Evolutionary conservation across 2,113 vertebrate genomes (phyloP).

Genomic region (Pygathrix nemaeus): DNA sequence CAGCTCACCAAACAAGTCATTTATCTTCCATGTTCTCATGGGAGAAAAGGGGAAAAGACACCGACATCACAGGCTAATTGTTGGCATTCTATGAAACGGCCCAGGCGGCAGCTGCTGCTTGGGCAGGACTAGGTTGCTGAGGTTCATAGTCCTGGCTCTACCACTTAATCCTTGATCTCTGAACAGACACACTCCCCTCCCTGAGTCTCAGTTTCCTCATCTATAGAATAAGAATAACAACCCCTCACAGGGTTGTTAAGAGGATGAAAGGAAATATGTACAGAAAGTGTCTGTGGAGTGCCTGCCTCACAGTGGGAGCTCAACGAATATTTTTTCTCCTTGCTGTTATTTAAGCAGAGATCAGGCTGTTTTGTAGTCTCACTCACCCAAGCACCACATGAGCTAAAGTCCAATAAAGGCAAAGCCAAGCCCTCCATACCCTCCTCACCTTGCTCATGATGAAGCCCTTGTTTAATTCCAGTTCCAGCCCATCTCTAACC

Average conservation of each 20-base stretch:
- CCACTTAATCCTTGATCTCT: background rate
- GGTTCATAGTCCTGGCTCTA: background rate
- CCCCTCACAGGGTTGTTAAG: background rate
- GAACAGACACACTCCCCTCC: background rate
- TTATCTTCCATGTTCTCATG: background rate
- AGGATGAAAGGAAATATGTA: background rate
- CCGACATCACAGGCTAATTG: background rate
- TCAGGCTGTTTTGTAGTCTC: background rate
- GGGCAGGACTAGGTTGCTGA: accelerated
- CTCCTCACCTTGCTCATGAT: background rate
- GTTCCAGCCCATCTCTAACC: background rate
- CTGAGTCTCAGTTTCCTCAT: background rate
- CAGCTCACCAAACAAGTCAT: background rate
- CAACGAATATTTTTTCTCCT: accelerated
- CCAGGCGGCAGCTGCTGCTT: too few species aligned
- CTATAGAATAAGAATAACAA: background rate
- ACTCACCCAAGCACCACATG: background rate
- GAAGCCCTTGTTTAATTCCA: background rate
- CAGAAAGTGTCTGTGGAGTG: background rate
- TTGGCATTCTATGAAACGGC: background rate
- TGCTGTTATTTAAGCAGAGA: background rate
- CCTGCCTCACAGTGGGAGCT: too few species aligned
- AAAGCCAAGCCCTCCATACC: accelerated
- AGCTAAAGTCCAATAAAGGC: background rate
- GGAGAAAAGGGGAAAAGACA: background rate